A percentile compares a stretch with the other conserved stretches of the same genome.
These are phyloP conservation scores for Lithobates pipiens DNA, from an alignment of 2,797 vertebrate species.

Conservation along the genomic window DNA sequence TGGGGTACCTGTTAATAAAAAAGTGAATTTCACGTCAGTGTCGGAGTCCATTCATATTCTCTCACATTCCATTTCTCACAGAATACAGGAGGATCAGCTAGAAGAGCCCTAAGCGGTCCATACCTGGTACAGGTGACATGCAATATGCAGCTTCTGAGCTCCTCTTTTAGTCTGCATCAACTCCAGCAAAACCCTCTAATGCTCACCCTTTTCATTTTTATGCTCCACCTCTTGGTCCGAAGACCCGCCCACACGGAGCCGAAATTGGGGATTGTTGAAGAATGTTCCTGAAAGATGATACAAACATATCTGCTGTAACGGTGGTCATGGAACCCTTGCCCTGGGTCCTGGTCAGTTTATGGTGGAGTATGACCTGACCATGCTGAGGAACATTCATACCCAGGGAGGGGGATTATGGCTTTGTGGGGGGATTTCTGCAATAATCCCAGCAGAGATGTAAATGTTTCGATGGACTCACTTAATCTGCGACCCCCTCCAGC, in stretches of 20 bases:
- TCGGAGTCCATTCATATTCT: too few relatives aligned
- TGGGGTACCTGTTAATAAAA: conserved; percentile 21
- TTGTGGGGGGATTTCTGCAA: background rate
- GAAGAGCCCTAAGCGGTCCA: background rate
- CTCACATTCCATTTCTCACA: too few relatives aligned
- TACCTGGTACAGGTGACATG: conserved; percentile 80
- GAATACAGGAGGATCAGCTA: background rate
- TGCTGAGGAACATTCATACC: too few relatives aligned
- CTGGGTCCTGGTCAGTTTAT: too few relatives aligned
- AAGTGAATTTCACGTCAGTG: background rate
- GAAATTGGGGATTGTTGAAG: conserved; percentile 82
- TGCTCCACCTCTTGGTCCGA: conserved; percentile 58
- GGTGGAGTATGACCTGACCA: too few relatives aligned
- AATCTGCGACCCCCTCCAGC: conserved; percentile 80
- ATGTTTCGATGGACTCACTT: conserved; percentile 36
- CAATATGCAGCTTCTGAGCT: conserved; percentile 74
- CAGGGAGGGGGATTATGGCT: too few relatives aligned
- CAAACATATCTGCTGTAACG: too few relatives aligned
- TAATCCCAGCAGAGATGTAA: background rate
- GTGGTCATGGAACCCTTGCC: too few relatives aligned
- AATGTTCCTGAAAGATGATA: conserved; percentile 71
- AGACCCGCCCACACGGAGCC: conserved; percentile 68
- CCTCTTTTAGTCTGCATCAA: conserved; percentile 62
- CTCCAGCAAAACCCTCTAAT: conserved; percentile 26
- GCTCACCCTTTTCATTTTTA: conserved; percentile 53